A percentile compares a stretch with the other conserved stretches of the same genome.
Evolutionary conservation across 1,140 invertebrate genomes (phyloP).

Genomic region (Eueides isabella): DNA sequence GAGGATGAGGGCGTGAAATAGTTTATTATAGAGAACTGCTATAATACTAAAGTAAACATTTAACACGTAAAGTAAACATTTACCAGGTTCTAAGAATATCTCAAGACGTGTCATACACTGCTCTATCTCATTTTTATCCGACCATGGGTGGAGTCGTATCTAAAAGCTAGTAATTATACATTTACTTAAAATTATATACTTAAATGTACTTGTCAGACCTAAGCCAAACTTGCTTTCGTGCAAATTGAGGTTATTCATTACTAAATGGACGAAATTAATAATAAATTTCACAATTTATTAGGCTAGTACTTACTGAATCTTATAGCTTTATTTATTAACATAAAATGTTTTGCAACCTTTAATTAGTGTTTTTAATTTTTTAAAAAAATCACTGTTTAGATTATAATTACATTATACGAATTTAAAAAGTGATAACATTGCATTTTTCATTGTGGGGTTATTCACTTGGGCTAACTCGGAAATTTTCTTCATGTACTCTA

Average conservation of each 20-base stretch:
- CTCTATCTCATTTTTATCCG: too few species aligned
- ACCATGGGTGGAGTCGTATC: too few species aligned
- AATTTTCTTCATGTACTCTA: too few species aligned
- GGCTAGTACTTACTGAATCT: constrained; percentile 17
- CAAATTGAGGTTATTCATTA: constrained; percentile 34
- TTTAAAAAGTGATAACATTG: background rate
- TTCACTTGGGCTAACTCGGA: background rate
- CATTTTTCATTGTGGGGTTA: background rate
- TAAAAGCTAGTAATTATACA: background rate
- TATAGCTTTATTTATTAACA: constrained; percentile 3
- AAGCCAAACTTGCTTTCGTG: constrained; percentile 29
- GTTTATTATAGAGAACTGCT: too few species aligned
- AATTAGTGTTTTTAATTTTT: background rate
- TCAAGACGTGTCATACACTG: too few species aligned
- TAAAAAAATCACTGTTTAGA: background rate
- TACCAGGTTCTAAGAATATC: too few species aligned
- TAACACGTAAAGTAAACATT: too few species aligned
- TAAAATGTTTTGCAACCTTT: constrained; percentile 27
- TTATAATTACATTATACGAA: background rate
- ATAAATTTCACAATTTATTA: constrained; percentile 35
- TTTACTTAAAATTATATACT: background rate
- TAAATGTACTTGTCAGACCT: constrained; percentile 20
- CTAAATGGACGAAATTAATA: constrained; percentile 23
- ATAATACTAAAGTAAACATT: too few species aligned
- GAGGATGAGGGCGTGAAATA: too few species aligned